phyloP scores from a whole-genome alignment of 2,888 invertebrate species.

The Aquatica leii region DNA sequence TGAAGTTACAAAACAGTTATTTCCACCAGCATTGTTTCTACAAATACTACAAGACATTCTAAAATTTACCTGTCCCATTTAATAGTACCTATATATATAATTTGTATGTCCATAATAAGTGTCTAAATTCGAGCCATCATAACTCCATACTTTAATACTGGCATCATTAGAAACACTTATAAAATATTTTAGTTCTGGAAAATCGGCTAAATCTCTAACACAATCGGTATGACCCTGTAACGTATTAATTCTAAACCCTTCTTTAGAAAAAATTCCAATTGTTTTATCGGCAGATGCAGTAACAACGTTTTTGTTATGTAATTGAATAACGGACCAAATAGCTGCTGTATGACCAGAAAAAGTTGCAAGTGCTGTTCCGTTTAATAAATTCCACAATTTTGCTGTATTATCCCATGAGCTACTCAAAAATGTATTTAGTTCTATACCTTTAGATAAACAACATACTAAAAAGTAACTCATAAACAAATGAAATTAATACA shows the following conservation, averaged over 20 bases:
- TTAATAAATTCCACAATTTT: conserved; percentile 77
- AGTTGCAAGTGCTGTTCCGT: conserved; percentile 63
- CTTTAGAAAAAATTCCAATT: conserved; percentile 81
- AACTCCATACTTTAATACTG: conserved; percentile 84
- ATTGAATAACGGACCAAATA: conserved; percentile 81
- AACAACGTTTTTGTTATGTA: conserved; percentile 67
- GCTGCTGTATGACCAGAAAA: conserved; percentile 81
- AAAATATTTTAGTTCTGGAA: conserved; percentile 75
- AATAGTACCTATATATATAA: conserved; percentile 75
- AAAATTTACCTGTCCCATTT: background rate
- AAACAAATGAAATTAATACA: conserved; percentile 2
- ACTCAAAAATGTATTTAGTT: conserved; percentile 72
- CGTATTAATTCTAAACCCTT: conserved; percentile 72
- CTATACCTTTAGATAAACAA: conserved; percentile 60
- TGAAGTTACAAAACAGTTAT: conserved; percentile 76
- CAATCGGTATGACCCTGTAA: conserved; percentile 91
- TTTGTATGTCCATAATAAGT: conserved; percentile 85
- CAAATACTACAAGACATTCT: conserved; percentile 63
- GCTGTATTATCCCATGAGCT: conserved; percentile 95
- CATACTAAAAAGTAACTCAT: conserved; percentile 59
- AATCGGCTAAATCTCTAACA: conserved; percentile 79
- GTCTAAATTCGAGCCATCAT: conserved; percentile 77
- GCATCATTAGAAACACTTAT: conserved; percentile 95
- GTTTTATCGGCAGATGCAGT: conserved; percentile 95
- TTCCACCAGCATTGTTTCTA: conserved; percentile 64